Percentiles rank a stretch among this genome's conserved stretches.
phyloP scores from a whole-genome alignment of 2,888 invertebrate species.

The Dorcus parallelipipedus region DNA sequence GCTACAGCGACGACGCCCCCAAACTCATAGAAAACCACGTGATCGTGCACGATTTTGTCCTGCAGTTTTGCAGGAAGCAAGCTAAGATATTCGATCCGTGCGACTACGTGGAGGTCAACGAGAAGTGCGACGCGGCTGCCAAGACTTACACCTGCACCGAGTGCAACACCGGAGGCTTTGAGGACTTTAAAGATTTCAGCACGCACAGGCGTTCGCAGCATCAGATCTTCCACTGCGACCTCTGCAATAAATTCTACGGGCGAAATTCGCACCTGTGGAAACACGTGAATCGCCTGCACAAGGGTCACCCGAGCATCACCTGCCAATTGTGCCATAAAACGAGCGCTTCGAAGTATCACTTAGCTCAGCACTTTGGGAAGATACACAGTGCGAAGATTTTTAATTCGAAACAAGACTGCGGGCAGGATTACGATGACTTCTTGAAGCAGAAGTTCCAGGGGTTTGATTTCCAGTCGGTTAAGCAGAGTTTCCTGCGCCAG shows the following conservation, averaged over 20 bases:
- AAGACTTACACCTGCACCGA: constrained; percentile 33
- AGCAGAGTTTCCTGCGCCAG: constrained; percentile 42
- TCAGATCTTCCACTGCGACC: constrained; percentile 57
- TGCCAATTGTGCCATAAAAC: constrained; percentile 58
- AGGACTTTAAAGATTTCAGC: constrained; percentile 52
- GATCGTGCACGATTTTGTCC: constrained; percentile 53
- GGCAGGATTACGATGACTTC: constrained; percentile 34
- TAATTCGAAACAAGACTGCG: constrained; percentile 9
- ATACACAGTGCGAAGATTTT: constrained; percentile 45
- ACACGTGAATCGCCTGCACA: constrained; percentile 58
- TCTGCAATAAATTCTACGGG: constrained; percentile 60
- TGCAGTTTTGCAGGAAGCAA: constrained; percentile 43
- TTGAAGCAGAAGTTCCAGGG: constrained; percentile 43
- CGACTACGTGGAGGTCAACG: constrained; percentile 50
- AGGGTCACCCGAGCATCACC: constrained; percentile 58
- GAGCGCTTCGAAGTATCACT: constrained; percentile 57
- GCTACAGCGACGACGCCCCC: constrained; percentile 55
- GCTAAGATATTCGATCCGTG: constrained; percentile 49
- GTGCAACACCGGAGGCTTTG: constrained; percentile 43
- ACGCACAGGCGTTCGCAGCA: constrained; percentile 54
- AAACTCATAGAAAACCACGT: constrained; percentile 54
- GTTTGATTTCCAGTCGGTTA: constrained; percentile 41
- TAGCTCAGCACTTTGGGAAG: constrained; percentile 56
- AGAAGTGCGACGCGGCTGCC: constrained; percentile 19
- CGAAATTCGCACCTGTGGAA: constrained; percentile 61